Base-by-base conservation (phyloP, 2,113 vertebrate genomes). In the Psilopogon haemacephalus region DNA sequence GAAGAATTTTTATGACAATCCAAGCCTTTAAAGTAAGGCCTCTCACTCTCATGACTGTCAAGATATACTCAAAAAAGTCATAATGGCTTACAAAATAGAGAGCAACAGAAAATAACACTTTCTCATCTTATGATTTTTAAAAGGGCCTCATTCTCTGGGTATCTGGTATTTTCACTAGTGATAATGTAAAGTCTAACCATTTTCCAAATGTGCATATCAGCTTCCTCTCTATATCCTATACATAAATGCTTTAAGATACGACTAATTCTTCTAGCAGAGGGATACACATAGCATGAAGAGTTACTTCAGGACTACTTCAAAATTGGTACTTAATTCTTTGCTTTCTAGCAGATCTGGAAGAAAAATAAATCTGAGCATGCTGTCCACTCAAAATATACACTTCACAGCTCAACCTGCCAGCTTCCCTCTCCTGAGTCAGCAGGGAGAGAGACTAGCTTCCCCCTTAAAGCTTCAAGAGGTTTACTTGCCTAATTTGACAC, bases 381-480 rank as follows among this genome's bases (percentile, higher is more conserved):
- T 27, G 59, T 84, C 67, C 55, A 86, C 30, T 67, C 52, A 56
- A 84, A 89, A 62, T 3, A 80, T 0, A 3, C 55, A 60, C 3
- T 80, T 85, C 58, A 35, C 67, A 88, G 76, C 65, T 77, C 88
- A 78, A 11, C 23, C 42, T 84, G 63, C 17, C 91, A 81, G 70
- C 46, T 84, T 20, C 71, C 81, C 74, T 85, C 64, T 62, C 74
- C 77, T 77, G 78, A 93, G 37, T 76, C 77, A 94, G 84, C 86
- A 92, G 81, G 73, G 69, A 95, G 73, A 86, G 55, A 87, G 85
- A 93, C 86, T 64, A 95, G 81, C 60, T 82, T 76, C 52, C 59
- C 59, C 30, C n/a, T 84, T 44, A 93, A 81, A 72, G 54, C 62
- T 76, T 88, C 85, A 74, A 73, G 71, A 87, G 68, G 68, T 92